These are phyloP conservation scores for Limnothrissa miodon DNA, from an alignment of 2,113 vertebrate genomes.

Conservation along the genomic window DNA sequence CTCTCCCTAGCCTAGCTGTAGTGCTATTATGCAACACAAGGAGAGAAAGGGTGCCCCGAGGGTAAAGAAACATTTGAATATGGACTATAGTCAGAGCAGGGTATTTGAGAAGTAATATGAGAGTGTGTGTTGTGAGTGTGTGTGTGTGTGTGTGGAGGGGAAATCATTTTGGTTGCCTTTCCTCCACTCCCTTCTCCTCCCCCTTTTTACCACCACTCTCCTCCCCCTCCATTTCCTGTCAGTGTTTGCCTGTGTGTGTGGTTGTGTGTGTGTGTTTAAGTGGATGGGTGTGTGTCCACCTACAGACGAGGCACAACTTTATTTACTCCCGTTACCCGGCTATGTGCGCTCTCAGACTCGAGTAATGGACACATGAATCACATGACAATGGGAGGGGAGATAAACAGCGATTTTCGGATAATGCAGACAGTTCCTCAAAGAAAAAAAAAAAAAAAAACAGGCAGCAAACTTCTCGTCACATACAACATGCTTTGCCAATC, in stretches of 20 bases:
- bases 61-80: not conserved
- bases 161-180: not conserved
- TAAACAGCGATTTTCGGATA: not conserved
- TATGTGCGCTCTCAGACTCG: not conserved
- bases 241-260: not conserved
- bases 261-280: not conserved
- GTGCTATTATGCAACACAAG: not conserved
- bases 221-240: constrained; percentile 13
- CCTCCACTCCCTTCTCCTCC: not conserved
- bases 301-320: not conserved
- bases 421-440: not conserved
- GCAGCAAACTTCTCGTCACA: not conserved
- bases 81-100: constrained; percentile 19
- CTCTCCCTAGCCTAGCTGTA: not conserved
- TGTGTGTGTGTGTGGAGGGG: constrained; percentile 11
- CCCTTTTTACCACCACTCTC: not conserved
- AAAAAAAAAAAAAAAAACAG: not conserved
- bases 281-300: not conserved
- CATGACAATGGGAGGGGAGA: not conserved
- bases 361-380: not conserved
- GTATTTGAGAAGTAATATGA: constrained; percentile 22
- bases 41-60: not conserved
- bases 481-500: not conserved
- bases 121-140: not conserved
- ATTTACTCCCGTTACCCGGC: not conserved